phyloP scores from a whole-genome alignment of 2,888 invertebrate species.

The Eumerus sabulonum region DNA sequence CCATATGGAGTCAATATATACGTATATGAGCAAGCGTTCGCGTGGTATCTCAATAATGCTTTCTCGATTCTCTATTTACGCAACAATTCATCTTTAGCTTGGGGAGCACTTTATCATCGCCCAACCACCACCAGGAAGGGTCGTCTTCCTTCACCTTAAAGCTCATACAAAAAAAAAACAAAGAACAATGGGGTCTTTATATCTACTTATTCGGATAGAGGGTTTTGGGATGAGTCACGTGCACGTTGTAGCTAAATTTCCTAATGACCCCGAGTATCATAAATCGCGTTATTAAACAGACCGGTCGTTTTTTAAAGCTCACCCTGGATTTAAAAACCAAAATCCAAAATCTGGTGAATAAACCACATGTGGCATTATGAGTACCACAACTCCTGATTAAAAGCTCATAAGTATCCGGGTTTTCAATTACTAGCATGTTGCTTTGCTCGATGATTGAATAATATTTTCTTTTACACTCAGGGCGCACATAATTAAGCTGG shows the following conservation, averaged over 20 bases:
- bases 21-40: constrained; percentile 35
- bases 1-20: constrained; percentile 52
- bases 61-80: constrained; percentile 57
- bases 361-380: constrained; percentile 34
- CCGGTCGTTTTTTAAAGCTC: constrained; percentile 10
- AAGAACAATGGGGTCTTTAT: constrained; percentile 8
- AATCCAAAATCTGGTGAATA: constrained; percentile 28
- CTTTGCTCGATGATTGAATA: too few relatives aligned
- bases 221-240: constrained; percentile 58
- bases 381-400: constrained; percentile 61
- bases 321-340: constrained; percentile 1
- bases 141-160: not conserved
- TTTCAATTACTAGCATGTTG: constrained; percentile 33
- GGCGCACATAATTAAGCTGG: too few relatives aligned
- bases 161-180: constrained; percentile 5
- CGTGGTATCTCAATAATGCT: constrained; percentile 25
- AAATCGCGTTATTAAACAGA: constrained; percentile 44
- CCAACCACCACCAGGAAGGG: not conserved
- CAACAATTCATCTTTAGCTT: constrained; percentile 61
- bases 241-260: constrained; percentile 63
- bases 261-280: constrained; percentile 60
- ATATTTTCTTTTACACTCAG: too few relatives aligned
- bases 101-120: constrained; percentile 62
- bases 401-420: constrained; percentile 45
- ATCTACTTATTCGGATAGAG: constrained; percentile 39